Evolutionary conservation across 1,140 invertebrate species (phyloP).

Genomic region (Araneus ventricosus): DNA sequence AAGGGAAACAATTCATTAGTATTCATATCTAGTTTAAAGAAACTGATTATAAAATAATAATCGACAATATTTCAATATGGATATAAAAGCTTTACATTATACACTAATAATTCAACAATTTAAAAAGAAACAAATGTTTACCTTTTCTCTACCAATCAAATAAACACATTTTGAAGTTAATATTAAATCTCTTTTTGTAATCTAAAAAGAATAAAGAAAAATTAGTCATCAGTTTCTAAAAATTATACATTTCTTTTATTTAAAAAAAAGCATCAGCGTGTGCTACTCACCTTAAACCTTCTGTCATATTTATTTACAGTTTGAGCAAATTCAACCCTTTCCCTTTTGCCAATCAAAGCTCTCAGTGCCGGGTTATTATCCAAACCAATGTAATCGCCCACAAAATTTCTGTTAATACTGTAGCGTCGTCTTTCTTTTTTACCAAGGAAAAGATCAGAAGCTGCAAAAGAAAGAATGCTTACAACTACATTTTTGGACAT

Average conservation of each 20-base stretch:
- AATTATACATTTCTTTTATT: background rate
- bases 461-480: conserved; percentile 78
- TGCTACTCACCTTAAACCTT: conserved; percentile 84
- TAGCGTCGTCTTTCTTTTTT: conserved; percentile 86
- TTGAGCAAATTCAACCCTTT: conserved; percentile 87
- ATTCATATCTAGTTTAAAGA: too few relatives aligned
- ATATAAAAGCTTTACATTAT: too few relatives aligned
- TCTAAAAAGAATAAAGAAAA: conserved; percentile 77
- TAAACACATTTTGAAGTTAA: conserved; percentile 84
- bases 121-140: background rate
- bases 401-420: conserved; percentile 87
- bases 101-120: too few relatives aligned
- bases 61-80: too few relatives aligned
- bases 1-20: too few relatives aligned
- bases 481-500: too few relatives aligned
- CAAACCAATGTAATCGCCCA: conserved; percentile 88
- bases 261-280: background rate
- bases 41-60: too few relatives aligned
- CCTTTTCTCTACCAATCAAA: conserved; percentile 83
- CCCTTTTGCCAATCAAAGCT: conserved; percentile 84
- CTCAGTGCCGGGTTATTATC: conserved; percentile 84
- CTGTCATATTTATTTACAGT: conserved; percentile 87
- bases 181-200: conserved; percentile 85
- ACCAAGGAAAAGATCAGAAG: conserved; percentile 84
- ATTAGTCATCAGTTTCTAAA: background rate